Evolutionary conservation across 1,140 invertebrate species (phyloP).

Genomic region (Lepidurus apus): DNA sequence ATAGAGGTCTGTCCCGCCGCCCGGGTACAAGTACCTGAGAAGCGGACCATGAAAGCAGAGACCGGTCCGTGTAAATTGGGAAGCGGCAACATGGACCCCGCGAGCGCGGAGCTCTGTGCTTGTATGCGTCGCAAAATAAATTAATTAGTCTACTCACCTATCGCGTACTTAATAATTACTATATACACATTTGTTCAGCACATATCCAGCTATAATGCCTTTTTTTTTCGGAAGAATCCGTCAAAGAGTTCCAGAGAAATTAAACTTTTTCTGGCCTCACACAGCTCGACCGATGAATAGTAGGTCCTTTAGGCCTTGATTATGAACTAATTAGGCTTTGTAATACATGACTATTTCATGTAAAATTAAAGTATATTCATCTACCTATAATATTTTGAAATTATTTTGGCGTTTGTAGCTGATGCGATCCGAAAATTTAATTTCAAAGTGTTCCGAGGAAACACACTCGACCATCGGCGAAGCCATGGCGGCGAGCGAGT

Average conservation of each 20-base stretch:
- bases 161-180: not conserved
- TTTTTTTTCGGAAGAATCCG: not conserved
- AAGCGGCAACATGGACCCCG: constrained; percentile 20
- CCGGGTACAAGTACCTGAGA: not conserved
- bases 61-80: constrained; percentile 14
- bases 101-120: constrained; percentile 7
- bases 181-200: not conserved
- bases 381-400: not conserved
- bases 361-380: not conserved
- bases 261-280: not conserved
- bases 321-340: not conserved
- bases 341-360: not conserved
- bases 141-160: constrained; percentile 7
- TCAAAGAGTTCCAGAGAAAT: not conserved
- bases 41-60: constrained; percentile 9
- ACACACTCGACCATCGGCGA: not conserved
- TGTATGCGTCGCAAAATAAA: constrained; percentile 19
- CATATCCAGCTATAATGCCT: not conserved
- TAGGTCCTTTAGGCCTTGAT: not conserved
- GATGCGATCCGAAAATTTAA: constrained; percentile 4
- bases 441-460: not conserved
- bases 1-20: not conserved
- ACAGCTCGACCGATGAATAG: not conserved
- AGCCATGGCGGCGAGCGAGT: constrained; percentile 8
- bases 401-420: not conserved